These are phyloP conservation scores for Scaptomyza pallida DNA, from an alignment of 1,140 invertebrate species.

Conservation along the genomic window DNA sequence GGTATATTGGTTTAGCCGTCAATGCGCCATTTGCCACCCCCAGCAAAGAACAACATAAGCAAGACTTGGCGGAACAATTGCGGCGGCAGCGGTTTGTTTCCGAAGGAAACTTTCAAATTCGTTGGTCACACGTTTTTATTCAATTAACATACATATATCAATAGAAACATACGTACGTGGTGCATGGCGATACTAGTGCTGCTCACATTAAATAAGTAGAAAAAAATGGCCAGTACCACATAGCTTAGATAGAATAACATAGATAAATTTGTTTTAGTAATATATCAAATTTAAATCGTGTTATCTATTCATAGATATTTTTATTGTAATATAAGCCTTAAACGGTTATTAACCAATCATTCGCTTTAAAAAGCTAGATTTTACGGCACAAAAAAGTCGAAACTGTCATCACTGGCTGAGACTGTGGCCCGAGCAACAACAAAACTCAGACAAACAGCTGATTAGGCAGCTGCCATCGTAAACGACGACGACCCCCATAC, in stretches of 20 bases:
- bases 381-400: neutral
- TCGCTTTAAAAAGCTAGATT: neutral
- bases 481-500: neutral
- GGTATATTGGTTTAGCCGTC: constrained; percentile 33
- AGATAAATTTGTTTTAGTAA: too few relatives aligned
- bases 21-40: constrained; percentile 46
- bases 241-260: too few relatives aligned
- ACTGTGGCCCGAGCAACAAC: constrained; percentile 30
- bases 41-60: constrained; percentile 13
- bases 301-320: too few relatives aligned
- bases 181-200: constrained; percentile 12
- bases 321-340: neutral
- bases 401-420: neutral
- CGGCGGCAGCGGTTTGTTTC: constrained; percentile 26
- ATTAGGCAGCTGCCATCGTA: constrained; percentile 37
- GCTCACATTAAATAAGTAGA: neutral
- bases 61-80: constrained; percentile 8
- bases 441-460: constrained; percentile 45
- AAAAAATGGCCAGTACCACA: too few relatives aligned
- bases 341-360: neutral
- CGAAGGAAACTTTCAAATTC: constrained; percentile 7
- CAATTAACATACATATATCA: constrained; percentile 29
- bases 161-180: neutral
- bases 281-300: too few relatives aligned
- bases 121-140: constrained; percentile 25